These are phyloP conservation scores for Dinoponera quadriceps DNA, from an alignment of 1,140 invertebrate species.

Conservation along the genomic window DNA sequence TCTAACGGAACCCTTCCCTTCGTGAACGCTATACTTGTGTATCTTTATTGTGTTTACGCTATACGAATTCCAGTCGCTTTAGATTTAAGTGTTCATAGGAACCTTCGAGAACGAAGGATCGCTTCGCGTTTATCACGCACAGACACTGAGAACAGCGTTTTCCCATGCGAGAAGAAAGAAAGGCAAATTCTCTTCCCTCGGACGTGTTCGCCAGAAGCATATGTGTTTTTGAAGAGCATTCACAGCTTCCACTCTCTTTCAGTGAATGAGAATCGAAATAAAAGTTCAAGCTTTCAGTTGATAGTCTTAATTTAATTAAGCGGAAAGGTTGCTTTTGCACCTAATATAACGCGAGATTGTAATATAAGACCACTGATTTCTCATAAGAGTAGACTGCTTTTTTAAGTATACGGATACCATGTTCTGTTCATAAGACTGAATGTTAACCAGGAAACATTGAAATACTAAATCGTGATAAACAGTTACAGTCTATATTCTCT, in stretches of 20 bases:
- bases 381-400: slow-evolving; percentile 63
- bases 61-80: slow-evolving; percentile 52
- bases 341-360: slow-evolving; percentile 54
- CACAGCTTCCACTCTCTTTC: slow-evolving; percentile 64
- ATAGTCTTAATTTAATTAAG: slow-evolving; percentile 44
- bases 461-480: slow-evolving; percentile 28
- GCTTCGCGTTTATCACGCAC: not conserved
- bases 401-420: slow-evolving; percentile 52
- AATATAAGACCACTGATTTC: slow-evolving; percentile 62
- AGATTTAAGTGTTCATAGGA: slow-evolving; percentile 50
- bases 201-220: slow-evolving; percentile 49
- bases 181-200: slow-evolving; percentile 66
- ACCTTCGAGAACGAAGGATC: not conserved
- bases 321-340: slow-evolving; percentile 46
- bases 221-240: slow-evolving; percentile 58
- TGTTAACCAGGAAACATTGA: slow-evolving; percentile 63
- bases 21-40: slow-evolving; percentile 53
- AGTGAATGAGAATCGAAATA: slow-evolving; percentile 40
- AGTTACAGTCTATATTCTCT: slow-evolving; percentile 24
- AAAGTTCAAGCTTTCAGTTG: slow-evolving; percentile 48
- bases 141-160: slow-evolving; percentile 27
- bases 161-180: slow-evolving; percentile 49
- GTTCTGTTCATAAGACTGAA: slow-evolving; percentile 71
- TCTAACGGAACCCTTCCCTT: too few relatives aligned
- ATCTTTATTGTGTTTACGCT: slow-evolving; percentile 28